phyloP scores from a whole-genome alignment of 2,888 invertebrate genomes.

The Dendrolimus houi region DNA sequence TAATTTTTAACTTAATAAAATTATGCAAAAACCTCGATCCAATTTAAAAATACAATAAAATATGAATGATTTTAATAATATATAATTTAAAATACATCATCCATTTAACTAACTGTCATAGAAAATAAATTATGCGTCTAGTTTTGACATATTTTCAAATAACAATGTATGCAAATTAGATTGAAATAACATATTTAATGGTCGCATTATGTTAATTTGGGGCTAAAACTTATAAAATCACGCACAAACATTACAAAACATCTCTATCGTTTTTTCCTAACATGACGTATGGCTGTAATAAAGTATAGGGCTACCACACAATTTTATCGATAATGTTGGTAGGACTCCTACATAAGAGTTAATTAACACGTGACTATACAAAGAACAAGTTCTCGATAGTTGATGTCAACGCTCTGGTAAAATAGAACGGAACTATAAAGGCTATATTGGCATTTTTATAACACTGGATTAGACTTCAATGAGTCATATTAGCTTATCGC shows the following conservation, averaged over 20 bases:
- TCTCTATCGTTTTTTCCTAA: slow-evolving; percentile 52
- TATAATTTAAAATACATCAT: not conserved
- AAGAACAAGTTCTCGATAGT: slow-evolving; percentile 56
- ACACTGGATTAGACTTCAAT: slow-evolving; percentile 52
- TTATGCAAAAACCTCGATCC: not conserved
- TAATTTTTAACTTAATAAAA: not conserved
- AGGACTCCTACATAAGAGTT: slow-evolving; percentile 65
- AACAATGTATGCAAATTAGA: not conserved
- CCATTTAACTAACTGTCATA: not conserved
- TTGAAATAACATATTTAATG: not conserved
- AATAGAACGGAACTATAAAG: slow-evolving; percentile 59
- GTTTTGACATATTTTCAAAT: slow-evolving; percentile 1
- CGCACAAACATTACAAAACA: slow-evolving; percentile 35
- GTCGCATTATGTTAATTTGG: slow-evolving; percentile 27
- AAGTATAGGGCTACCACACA: slow-evolving; percentile 66
- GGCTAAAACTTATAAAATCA: slow-evolving; percentile 34
- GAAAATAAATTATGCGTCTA: not conserved
- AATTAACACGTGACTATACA: slow-evolving; percentile 65
- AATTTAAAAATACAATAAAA: not conserved
- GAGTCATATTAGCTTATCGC: slow-evolving; percentile 55
- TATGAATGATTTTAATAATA: not conserved
- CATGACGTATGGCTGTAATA: slow-evolving; percentile 54
- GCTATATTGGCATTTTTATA: slow-evolving; percentile 54
- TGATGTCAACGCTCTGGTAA: slow-evolving; percentile 56
- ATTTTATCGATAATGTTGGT: slow-evolving; percentile 64